A percentile compares a stretch with the other conserved stretches of the same genome.
Conservation (phyloP, 2,888 invertebrate species). For the Ormyrus nitidulus region DNA sequence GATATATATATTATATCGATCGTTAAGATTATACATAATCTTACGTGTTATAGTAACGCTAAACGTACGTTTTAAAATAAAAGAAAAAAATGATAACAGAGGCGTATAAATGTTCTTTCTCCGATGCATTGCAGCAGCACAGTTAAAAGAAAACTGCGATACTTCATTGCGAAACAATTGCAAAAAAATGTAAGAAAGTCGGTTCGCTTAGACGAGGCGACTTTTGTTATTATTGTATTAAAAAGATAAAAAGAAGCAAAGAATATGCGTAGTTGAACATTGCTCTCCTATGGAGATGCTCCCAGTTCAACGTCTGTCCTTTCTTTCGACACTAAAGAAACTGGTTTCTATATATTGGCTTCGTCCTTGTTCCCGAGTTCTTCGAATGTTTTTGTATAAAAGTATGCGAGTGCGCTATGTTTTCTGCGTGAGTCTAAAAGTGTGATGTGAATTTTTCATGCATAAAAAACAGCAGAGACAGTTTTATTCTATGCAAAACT, state of each 20-base stretch:
- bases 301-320: slow-evolving; percentile 27
- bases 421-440: slow-evolving; percentile 32
- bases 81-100: slow-evolving; percentile 16
- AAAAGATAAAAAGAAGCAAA: slow-evolving; percentile 10
- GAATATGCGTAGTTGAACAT: slow-evolving; percentile 30
- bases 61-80: slow-evolving; percentile 48
- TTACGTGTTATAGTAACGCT: slow-evolving; percentile 59
- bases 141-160: slow-evolving; percentile 40
- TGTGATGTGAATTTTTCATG: slow-evolving; percentile 39
- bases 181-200: slow-evolving; percentile 9
- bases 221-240: slow-evolving; percentile 28
- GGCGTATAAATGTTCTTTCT: slow-evolving; percentile 44
- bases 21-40: slow-evolving; percentile 66
- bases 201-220: slow-evolving; percentile 8
- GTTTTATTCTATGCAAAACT: slow-evolving; percentile 24
- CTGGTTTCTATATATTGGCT: slow-evolving; percentile 51
- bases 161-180: slow-evolving; percentile 15
- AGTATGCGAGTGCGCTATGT: slow-evolving; percentile 39
- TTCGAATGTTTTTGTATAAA: slow-evolving; percentile 53
- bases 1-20: slow-evolving; percentile 63
- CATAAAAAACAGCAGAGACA: slow-evolving; percentile 11
- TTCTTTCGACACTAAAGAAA: slow-evolving; percentile 44
- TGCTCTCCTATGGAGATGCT: slow-evolving; percentile 53
- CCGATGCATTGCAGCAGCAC: slow-evolving; percentile 15
- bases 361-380: slow-evolving; percentile 30